These are phyloP conservation scores for Micronisus gabar DNA, from an alignment of 2,113 vertebrate genomes.

Conservation along the genomic window DNA sequence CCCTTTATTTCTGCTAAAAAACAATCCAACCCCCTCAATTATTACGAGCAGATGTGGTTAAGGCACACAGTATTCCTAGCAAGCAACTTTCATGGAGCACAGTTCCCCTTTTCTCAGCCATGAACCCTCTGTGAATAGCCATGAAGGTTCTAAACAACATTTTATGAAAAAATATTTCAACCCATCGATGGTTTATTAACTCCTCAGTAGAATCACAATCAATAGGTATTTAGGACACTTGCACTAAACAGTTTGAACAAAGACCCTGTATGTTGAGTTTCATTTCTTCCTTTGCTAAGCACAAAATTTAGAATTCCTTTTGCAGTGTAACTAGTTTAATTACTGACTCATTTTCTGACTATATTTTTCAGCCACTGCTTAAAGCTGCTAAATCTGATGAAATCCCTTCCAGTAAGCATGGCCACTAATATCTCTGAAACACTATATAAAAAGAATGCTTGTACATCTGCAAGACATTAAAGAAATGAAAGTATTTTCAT, in stretches of 20 bases:
- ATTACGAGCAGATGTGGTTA: neutral
- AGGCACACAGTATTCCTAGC: neutral
- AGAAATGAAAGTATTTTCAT: neutral
- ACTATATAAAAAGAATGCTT: neutral
- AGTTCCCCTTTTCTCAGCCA: neutral
- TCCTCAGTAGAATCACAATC: neutral
- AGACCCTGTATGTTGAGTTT: neutral
- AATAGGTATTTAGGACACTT: neutral
- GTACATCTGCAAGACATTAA: neutral
- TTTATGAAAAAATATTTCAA: neutral
- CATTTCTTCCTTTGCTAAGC: neutral
- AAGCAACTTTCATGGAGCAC: neutral
- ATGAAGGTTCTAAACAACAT: neutral
- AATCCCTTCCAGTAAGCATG: neutral
- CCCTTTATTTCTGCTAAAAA: neutral
- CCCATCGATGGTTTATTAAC: neutral
- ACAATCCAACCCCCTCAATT: rapidly evolving
- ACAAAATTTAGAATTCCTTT: neutral
- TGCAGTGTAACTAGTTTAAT: neutral
- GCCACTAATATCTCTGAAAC: neutral
- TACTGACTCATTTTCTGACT: neutral
- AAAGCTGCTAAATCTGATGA: neutral
- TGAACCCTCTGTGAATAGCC: neutral
- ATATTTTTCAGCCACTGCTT: neutral
- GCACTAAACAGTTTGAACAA: neutral